A percentile compares a stretch with the other conserved stretches of the same genome.
phyloP scores from a whole-genome alignment of 2,888 invertebrate species.

The Drosophila sordidapex region DNA sequence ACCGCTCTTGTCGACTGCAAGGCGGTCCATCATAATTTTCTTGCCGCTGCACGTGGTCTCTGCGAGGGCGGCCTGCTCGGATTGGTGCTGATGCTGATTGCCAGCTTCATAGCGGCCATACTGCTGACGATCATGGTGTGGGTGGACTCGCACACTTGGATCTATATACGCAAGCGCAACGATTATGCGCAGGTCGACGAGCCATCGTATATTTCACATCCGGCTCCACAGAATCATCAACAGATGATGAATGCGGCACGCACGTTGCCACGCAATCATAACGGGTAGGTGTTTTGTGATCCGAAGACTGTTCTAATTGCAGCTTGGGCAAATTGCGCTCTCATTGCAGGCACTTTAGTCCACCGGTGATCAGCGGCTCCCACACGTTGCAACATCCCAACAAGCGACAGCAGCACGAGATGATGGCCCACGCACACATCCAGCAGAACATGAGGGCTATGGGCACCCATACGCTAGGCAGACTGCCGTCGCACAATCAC shows the following conservation, averaged over 20 bases:
- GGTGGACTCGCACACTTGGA: constrained; percentile 98
- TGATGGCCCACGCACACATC: constrained; percentile 86
- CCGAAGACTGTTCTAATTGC: constrained; percentile 55
- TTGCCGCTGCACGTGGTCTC: constrained; percentile 91
- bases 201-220: constrained; percentile 87
- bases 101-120: constrained; percentile 94
- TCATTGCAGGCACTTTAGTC: constrained; percentile 84
- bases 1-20: constrained; percentile 93
- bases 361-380: constrained; percentile 85
- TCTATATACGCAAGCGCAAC: constrained; percentile 95
- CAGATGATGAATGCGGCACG: constrained; percentile 85
- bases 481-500: constrained; percentile 87
- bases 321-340: constrained; percentile 39
- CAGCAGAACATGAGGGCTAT: constrained; percentile 86
- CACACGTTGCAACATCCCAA: constrained; percentile 85
- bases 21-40: constrained; percentile 92
- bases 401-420: constrained; percentile 84
- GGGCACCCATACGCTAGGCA: constrained; percentile 89
- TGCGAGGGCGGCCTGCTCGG: constrained; percentile 94
- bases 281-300: constrained; percentile 82
- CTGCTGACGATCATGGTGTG: constrained; percentile 96
- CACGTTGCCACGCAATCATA: constrained; percentile 85
- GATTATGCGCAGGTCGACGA: constrained; percentile 94
- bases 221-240: constrained; percentile 86
- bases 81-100: constrained; percentile 93